Conservation (phyloP, 1,140 invertebrate genomes). For the Drosophila leontia region DNA sequence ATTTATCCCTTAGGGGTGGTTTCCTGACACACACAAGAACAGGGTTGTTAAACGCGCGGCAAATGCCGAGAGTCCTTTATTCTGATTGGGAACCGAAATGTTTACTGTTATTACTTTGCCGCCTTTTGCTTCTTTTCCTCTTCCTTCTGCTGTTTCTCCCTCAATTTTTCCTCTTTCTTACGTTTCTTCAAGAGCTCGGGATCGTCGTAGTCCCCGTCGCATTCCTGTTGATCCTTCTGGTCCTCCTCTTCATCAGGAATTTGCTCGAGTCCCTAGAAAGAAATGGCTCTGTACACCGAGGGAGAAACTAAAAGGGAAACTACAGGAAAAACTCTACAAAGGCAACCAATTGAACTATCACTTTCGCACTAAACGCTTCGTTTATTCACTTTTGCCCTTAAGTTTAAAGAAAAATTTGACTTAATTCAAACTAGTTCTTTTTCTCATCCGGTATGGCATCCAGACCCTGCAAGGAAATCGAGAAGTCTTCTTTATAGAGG, state of each 20-base stretch:
- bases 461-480: conserved; percentile 85
- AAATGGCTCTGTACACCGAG: conserved; percentile 13
- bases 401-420: conserved; percentile 66
- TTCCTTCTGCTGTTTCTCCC: conserved; percentile 9
- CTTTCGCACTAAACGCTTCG: conserved; percentile 44
- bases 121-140: conserved; percentile 7
- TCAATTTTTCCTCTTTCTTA: conserved; percentile 14
- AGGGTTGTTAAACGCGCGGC: conserved; percentile 69
- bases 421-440: conserved; percentile 63
- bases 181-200: conserved; percentile 12
- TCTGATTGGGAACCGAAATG: conserved; percentile 31
- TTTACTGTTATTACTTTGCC: conserved; percentile 7
- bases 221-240: conserved; percentile 10
- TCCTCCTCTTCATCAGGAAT: conserved; percentile 45
- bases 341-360: conserved; percentile 17
- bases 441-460: conserved; percentile 86
- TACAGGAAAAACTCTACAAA: conserved; percentile 35
- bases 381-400: conserved; percentile 81
- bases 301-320: neutral
- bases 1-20: conserved; percentile 70
- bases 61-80: conserved; percentile 47
- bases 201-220: conserved; percentile 18
- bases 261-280: conserved; percentile 65
- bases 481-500: conserved; percentile 24
- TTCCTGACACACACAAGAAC: conserved; percentile 57